Conservation (phyloP, 2,888 invertebrate species). For the Magallana nippona region DNA sequence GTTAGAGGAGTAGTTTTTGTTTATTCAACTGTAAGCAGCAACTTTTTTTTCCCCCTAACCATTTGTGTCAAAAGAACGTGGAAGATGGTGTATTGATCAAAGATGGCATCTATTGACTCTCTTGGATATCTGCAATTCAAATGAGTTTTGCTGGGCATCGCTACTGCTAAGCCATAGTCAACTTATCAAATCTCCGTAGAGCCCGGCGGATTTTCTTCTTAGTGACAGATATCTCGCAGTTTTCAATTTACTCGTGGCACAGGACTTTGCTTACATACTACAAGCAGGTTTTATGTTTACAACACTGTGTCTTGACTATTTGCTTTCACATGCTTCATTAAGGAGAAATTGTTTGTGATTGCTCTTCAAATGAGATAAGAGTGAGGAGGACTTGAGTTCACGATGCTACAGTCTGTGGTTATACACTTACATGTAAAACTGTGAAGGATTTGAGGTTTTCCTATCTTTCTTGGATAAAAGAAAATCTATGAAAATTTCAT, state of each 20-base stretch:
- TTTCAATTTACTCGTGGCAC: conserved; percentile 15
- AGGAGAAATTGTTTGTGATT: conserved; percentile 24
- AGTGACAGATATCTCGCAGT: conserved; percentile 24
- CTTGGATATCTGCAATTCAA: conserved; percentile 32
- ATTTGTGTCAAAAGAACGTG: not conserved
- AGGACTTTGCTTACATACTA: not conserved
- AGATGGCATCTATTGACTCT: conserved; percentile 24
- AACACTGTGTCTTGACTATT: not conserved
- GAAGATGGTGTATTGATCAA: conserved; percentile 16
- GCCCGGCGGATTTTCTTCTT: conserved; percentile 14
- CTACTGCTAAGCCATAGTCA: conserved; percentile 12
- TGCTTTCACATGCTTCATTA: conserved; percentile 26
- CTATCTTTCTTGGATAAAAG: not conserved
- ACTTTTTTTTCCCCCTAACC: not conserved
- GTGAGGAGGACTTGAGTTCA: not conserved
- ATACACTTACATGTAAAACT: not conserved
- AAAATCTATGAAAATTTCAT: conserved; percentile 29
- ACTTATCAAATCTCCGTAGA: conserved; percentile 13
- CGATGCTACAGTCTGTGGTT: not conserved
- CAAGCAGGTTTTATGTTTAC: not conserved
- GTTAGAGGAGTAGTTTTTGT: not conserved
- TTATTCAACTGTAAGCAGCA: not conserved
- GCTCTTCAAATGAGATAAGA: not conserved
- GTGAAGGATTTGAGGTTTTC: not conserved
- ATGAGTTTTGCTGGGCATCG: conserved; percentile 18